Percentiles rank a stretch among this genome's conserved stretches.
Evolutionary conservation across 2,113 vertebrate species (phyloP).

Genomic region (Notiomystis cincta): DNA sequence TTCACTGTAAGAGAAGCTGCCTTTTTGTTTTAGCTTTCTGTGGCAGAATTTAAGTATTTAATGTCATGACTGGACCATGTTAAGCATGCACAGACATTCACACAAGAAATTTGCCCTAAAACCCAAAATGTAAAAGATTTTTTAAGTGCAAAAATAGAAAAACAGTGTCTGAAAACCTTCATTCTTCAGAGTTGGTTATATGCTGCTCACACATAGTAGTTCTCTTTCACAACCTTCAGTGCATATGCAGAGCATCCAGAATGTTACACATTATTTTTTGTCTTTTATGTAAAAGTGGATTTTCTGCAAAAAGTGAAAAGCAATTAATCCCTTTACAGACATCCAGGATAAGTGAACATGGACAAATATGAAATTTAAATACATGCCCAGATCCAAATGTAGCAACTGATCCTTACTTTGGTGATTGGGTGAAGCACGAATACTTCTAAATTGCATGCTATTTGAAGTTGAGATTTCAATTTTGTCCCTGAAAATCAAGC

Average conservation of each 20-base stretch:
- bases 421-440: background rate
- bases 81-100: background rate
- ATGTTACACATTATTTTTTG: constrained; percentile 1
- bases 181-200: background rate
- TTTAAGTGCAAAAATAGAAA: background rate
- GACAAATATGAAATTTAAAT: constrained; percentile 7
- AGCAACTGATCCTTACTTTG: background rate
- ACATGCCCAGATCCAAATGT: background rate
- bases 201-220: background rate
- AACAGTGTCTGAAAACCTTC: background rate
- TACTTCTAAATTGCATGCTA: background rate
- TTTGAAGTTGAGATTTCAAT: constrained; percentile 36
- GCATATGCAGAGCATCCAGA: background rate
- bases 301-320: constrained; percentile 34
- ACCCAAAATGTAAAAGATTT: background rate
- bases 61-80: background rate
- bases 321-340: constrained; percentile 19
- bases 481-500: constrained; percentile 23
- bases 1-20: background rate
- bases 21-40: background rate
- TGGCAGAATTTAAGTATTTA: background rate
- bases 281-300: constrained; percentile 16
- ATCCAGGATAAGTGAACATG: background rate
- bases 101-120: background rate
- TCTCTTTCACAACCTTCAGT: background rate